These are phyloP conservation scores for Camptogramma bilineatum DNA, from an alignment of 2,888 invertebrate species.

Conservation along the genomic window DNA sequence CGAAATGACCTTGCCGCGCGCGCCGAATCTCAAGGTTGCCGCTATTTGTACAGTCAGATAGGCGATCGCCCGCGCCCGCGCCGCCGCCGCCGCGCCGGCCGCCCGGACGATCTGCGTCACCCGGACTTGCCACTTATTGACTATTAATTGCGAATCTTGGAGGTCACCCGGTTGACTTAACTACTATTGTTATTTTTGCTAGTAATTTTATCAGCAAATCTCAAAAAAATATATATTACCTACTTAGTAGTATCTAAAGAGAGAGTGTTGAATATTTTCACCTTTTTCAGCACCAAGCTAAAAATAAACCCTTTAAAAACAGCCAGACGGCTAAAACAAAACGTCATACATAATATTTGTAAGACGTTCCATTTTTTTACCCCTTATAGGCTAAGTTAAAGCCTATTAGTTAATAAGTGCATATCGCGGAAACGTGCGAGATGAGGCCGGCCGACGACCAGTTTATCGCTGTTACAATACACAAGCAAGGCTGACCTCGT, in stretches of 20 bases:
- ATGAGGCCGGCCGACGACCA: constrained; percentile 45
- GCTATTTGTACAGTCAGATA: constrained; percentile 83
- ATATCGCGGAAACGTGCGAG: constrained; percentile 58
- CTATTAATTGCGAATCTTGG: constrained; percentile 71
- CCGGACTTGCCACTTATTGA: constrained; percentile 73
- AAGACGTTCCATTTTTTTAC: too few species aligned
- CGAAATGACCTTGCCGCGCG: constrained; percentile 83
- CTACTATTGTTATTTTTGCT: constrained; percentile 34
- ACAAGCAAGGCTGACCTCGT: constrained; percentile 54
- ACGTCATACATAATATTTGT: not conserved
- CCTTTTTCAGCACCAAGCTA: not conserved
- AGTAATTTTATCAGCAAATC: not conserved
- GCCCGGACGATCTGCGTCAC: constrained; percentile 63
- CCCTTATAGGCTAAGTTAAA: not conserved
- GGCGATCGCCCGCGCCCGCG: constrained; percentile 60
- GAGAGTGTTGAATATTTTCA: not conserved
- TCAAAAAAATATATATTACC: too few species aligned
- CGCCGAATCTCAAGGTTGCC: constrained; percentile 83
- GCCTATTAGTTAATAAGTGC: constrained; percentile 11
- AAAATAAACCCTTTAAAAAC: too few species aligned
- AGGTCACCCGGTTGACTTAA: constrained; percentile 63
- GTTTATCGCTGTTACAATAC: constrained; percentile 58
- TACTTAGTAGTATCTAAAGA: too few species aligned
- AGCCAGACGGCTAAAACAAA: not conserved
- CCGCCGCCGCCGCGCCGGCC: constrained; percentile 52